Percentiles rank a stretch among this genome's conserved stretches.
Evolutionary conservation across 1,140 invertebrate species (phyloP).

Genomic region (Heliconius congener): DNA sequence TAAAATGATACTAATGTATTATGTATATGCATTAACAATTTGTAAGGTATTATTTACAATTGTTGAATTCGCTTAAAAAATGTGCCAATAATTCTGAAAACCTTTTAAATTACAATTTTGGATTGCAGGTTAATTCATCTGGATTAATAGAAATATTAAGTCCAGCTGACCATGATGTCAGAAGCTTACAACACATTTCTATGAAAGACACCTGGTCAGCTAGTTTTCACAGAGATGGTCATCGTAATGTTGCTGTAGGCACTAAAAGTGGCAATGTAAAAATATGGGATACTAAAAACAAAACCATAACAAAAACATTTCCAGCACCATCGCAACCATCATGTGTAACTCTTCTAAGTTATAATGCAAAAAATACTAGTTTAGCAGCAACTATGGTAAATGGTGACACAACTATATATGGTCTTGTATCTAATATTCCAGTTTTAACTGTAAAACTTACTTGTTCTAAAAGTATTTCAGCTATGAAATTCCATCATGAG

Average conservation of each 20-base stretch:
- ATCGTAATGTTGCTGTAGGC: conserved; percentile 73
- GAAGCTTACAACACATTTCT: conserved; percentile 73
- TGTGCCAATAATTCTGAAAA: too few relatives aligned
- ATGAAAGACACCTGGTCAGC: conserved; percentile 73
- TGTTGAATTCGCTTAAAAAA: not conserved
- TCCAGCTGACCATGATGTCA: conserved; percentile 69
- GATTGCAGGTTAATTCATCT: conserved; percentile 69
- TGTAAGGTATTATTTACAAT: not conserved
- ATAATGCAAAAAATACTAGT: conserved; percentile 77
- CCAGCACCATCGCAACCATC: conserved; percentile 61
- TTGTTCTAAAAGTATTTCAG: conserved; percentile 71
- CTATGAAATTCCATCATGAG: conserved; percentile 78
- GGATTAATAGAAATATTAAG: conserved; percentile 72
- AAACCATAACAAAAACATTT: conserved; percentile 73
- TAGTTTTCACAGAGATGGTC: conserved; percentile 72
- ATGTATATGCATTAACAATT: not conserved
- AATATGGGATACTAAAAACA: conserved; percentile 79
- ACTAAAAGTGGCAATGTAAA: conserved; percentile 73
- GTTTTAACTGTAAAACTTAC: conserved; percentile 69
- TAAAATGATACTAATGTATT: not conserved
- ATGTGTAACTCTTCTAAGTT: conserved; percentile 71
- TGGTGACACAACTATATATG: conserved; percentile 76
- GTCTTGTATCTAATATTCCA: conserved; percentile 72
- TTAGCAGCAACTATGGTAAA: conserved; percentile 73
- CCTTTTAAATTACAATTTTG: conserved; percentile 37